A percentile compares a stretch with the other conserved stretches of the same genome.
phyloP scores from a whole-genome alignment of 2,888 invertebrate species.

The Danaus chrysippus region DNA sequence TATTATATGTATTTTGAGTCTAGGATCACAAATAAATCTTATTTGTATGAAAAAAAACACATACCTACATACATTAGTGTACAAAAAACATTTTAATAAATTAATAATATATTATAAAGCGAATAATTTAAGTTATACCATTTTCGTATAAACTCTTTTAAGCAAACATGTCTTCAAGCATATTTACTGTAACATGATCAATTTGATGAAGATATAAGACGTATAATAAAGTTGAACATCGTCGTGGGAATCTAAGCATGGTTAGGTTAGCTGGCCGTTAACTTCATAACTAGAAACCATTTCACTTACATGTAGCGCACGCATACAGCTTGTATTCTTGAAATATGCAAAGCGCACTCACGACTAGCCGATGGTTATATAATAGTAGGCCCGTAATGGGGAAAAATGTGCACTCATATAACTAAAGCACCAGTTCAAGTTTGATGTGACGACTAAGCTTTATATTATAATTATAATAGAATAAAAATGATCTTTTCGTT shows the following conservation, averaged over 20 bases:
- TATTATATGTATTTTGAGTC: not conserved
- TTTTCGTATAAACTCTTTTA: not conserved
- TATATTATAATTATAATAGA: no score
- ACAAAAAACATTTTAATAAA: no score
- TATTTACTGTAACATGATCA: not conserved
- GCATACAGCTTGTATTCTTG: conserved; percentile 67
- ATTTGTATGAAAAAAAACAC: no score
- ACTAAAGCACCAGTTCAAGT: not conserved
- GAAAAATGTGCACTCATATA: not conserved
- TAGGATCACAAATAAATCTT: no score
- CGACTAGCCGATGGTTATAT: conserved; percentile 43
- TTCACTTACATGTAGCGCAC: conserved; percentile 67
- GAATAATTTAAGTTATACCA: not conserved
- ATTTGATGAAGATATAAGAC: conserved; percentile 5
- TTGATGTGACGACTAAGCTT: not conserved
- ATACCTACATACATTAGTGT: no score
- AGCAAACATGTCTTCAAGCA: not conserved
- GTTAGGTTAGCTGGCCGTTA: conserved; percentile 47
- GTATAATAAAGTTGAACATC: conserved; percentile 13
- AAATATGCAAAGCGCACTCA: conserved; percentile 76
- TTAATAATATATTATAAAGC: no score
- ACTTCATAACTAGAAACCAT: conserved; percentile 66
- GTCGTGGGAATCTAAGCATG: conserved; percentile 55
- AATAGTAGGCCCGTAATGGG: conserved; percentile 6
- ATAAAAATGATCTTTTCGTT: no score